Evolutionary conservation across 2,797 vertebrate species (phyloP).

Genomic region (Decapterus maruadsi): DNA sequence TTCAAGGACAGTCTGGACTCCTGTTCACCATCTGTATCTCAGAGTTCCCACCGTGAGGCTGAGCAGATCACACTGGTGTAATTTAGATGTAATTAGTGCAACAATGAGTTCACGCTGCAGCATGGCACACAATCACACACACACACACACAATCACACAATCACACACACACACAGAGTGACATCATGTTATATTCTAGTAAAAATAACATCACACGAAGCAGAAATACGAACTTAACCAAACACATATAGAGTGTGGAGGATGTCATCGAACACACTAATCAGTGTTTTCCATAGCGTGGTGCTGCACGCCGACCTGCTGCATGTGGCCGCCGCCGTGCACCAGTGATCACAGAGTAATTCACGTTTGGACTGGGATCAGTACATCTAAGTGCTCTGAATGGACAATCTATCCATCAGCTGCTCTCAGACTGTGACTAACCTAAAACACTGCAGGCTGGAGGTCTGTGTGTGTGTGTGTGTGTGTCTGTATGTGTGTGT

Average conservation of each 20-base stretch:
- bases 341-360: slow-evolving; percentile 16
- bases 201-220: background rate
- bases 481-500: slow-evolving; percentile 5
- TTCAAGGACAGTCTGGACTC: background rate
- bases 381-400: slow-evolving; percentile 27
- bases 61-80: background rate
- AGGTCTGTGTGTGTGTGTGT: slow-evolving; percentile 13
- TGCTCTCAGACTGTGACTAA: slow-evolving; percentile 47
- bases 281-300: background rate
- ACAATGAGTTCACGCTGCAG: background rate
- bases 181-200: too few relatives aligned
- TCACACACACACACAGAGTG: background rate
- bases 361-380: slow-evolving; percentile 36
- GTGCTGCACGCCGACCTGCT: background rate
- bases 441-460: slow-evolving; percentile 37
- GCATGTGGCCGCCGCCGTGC: background rate
- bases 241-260: background rate
- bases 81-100: background rate
- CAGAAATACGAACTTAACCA: background rate
- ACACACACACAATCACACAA: background rate
- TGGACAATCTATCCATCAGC: slow-evolving; percentile 42
- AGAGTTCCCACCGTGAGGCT: background rate
- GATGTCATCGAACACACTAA: background rate
- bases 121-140: background rate
- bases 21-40: background rate